These are phyloP conservation scores for Athene noctua DNA, from an alignment of 2,113 vertebrate genomes.

Conservation along the genomic window DNA sequence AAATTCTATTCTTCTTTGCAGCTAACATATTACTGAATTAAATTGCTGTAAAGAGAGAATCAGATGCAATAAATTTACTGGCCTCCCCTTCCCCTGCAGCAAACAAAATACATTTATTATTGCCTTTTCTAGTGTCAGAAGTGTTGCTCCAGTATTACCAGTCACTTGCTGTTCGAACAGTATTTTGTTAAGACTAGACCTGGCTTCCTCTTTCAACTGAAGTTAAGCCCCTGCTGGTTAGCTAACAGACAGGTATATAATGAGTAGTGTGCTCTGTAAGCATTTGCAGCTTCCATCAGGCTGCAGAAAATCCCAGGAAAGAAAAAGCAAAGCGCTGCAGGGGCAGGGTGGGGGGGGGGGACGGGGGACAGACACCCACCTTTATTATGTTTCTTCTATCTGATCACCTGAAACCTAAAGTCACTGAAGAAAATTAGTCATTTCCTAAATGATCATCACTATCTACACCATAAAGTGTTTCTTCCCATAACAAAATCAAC, in stretches of 20 bases:
- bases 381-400: background rate
- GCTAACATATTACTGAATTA: background rate
- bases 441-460: background rate
- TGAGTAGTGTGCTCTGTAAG: background rate
- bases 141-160: background rate
- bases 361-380: rapidly evolving
- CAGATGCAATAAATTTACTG: background rate
- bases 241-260: background rate
- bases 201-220: background rate
- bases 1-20: background rate
- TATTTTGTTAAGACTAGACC: background rate
- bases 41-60: background rate
- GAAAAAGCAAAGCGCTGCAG: rapidly evolving
- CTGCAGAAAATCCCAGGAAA: background rate
- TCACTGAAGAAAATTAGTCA: background rate
- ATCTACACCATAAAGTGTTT: background rate
- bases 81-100: background rate
- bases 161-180: background rate
- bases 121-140: background rate
- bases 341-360: rapidly evolving
- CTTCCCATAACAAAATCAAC: background rate
- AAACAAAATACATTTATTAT: background rate
- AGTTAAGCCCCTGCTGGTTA: background rate
- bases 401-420: background rate
- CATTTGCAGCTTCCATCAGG: background rate